phyloP scores from a whole-genome alignment of 2,888 invertebrate genomes.

The Vannuccia rotundouncinata region DNA sequence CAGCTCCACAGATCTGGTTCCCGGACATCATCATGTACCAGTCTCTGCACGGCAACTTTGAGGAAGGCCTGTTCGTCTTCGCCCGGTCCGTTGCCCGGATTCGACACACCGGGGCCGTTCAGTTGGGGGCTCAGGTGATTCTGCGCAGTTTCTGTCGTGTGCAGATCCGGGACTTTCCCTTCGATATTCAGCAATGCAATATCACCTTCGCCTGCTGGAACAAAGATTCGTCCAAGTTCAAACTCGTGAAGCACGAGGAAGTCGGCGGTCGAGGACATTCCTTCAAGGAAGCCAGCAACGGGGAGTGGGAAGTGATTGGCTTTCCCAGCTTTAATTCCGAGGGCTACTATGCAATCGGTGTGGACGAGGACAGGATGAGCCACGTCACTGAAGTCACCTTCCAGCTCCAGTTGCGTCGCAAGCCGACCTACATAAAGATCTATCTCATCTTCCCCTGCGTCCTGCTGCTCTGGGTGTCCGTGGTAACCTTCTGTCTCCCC shows the following conservation, averaged over 20 bases:
- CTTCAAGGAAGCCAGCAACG: constrained; percentile 34
- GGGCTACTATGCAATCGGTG: background rate
- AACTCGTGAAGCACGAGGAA: constrained; percentile 22
- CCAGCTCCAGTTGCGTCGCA: constrained; percentile 33
- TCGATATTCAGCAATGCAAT: constrained; percentile 35
- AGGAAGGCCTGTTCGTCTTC: constrained; percentile 37
- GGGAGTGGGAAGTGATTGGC: constrained; percentile 38
- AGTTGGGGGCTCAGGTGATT: constrained; percentile 36
- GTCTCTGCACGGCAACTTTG: constrained; percentile 38
- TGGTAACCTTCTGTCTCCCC: constrained; percentile 31
- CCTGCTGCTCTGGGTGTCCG: constrained; percentile 32
- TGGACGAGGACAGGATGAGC: background rate
- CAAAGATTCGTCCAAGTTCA: constrained; percentile 33
- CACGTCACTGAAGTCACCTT: constrained; percentile 35
- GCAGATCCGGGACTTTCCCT: constrained; percentile 33
- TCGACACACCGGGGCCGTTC: constrained; percentile 29
- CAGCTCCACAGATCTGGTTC: constrained; percentile 33
- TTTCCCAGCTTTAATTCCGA: constrained; percentile 19
- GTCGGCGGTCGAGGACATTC: constrained; percentile 9
- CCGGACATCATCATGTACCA: constrained; percentile 36
- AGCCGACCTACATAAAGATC: constrained; percentile 29
- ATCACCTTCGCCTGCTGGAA: constrained; percentile 37
- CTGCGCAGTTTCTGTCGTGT: constrained; percentile 35
- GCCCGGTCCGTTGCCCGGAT: constrained; percentile 29
- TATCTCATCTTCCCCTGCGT: constrained; percentile 37